A percentile compares a stretch with the other conserved stretches of the same genome.
These are phyloP conservation scores for Geodia barretti DNA, from an alignment of 37 sponge, comb jelly and placozoan genomes.

Conservation along the genomic window DNA sequence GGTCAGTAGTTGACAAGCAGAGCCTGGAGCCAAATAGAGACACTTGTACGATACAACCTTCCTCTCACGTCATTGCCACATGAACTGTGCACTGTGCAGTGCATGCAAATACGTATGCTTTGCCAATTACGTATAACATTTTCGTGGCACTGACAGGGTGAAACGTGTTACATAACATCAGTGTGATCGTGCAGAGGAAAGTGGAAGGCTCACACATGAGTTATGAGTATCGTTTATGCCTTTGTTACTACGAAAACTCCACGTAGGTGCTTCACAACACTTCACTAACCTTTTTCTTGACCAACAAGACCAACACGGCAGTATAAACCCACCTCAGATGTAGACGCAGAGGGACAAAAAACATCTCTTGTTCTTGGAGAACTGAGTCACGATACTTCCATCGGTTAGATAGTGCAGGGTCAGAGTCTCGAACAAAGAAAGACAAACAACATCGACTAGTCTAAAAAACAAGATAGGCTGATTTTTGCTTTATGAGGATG, in stretches of 20 bases:
- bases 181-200: no score
- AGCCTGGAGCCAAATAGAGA: conserved; percentile 44
- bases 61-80: no score
- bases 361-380: conserved; percentile 79
- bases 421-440: conserved; percentile 53
- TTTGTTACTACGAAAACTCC: background rate
- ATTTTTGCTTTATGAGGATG: background rate
- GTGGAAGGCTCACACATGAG: background rate
- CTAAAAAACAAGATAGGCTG: background rate
- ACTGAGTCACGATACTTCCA: conserved; percentile 80
- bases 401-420: conserved; percentile 92
- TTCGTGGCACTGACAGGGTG: no score
- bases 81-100: no score
- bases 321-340: conserved; percentile 65
- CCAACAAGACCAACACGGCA: background rate
- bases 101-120: no score
- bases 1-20: conserved; percentile 68
- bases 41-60: background rate
- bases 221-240: background rate
- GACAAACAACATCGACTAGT: background rate
- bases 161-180: no score
- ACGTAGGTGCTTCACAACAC: background rate
- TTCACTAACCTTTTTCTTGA: conserved; percentile 61
- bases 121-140: no score
- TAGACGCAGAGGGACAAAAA: conserved; percentile 85